These are phyloP conservation scores for Megaceryle maxima DNA, from an alignment of 2,113 vertebrate species.

Conservation along the genomic window DNA sequence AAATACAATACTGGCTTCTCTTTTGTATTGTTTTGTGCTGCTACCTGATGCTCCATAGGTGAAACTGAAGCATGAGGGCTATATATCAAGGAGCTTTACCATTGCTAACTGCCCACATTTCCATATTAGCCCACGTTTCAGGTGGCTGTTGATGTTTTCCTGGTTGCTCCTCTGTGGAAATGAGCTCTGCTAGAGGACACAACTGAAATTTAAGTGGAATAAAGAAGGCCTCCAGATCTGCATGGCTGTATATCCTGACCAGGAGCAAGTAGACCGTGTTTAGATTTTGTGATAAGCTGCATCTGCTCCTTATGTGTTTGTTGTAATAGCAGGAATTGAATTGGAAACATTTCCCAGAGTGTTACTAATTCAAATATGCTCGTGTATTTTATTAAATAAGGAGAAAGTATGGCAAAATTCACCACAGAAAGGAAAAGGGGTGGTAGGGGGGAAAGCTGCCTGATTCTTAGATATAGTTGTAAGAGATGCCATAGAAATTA, in stretches of 20 bases:
- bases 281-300: background rate
- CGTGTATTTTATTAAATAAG: background rate
- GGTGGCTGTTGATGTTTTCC: background rate
- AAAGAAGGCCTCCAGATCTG: background rate
- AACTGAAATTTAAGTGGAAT: background rate
- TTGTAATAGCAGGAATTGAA: background rate
- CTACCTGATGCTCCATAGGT: background rate
- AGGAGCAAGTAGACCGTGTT: background rate
- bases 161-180: background rate
- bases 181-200: background rate
- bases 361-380: background rate
- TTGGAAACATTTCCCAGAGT: background rate
- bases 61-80: background rate
- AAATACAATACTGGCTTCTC: background rate
- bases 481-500: background rate
- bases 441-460: fast-evolving
- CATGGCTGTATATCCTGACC: background rate
- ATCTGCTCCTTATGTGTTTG: background rate
- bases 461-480: background rate
- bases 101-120: too few relatives aligned
- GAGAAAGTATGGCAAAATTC: background rate
- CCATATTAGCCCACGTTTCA: background rate
- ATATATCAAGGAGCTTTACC: fast-evolving
- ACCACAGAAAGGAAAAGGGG: background rate
- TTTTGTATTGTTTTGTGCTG: background rate